A percentile compares a stretch with the other conserved stretches of the same genome.
These are phyloP conservation scores for Eupithecia exiguata DNA, from an alignment of 2,888 invertebrate genomes.

Conservation along the genomic window DNA sequence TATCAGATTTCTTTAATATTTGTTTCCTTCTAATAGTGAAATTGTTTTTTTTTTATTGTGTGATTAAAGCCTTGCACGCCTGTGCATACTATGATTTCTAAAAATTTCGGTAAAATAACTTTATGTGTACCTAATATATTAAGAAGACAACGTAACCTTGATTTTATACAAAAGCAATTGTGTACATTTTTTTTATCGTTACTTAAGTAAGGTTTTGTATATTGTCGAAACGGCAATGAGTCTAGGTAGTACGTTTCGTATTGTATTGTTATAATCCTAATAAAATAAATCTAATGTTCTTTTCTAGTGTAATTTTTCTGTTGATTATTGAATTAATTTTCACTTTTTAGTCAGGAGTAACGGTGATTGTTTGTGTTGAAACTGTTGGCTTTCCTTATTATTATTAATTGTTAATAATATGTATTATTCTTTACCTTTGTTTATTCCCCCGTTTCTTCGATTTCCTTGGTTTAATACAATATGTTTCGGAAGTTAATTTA, in stretches of 20 bases:
- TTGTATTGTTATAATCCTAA: conserved; percentile 43
- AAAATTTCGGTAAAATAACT: conserved; percentile 13
- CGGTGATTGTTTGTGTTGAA: conserved; percentile 61
- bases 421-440: not conserved
- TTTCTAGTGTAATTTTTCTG: conserved; percentile 68
- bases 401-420: not conserved
- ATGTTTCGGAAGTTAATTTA: not conserved
- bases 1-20: not conserved
- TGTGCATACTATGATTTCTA: not conserved
- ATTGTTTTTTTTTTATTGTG: not conserved
- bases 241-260: conserved; percentile 60
- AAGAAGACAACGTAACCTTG: not conserved
- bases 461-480: not conserved
- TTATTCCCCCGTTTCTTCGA: not conserved
- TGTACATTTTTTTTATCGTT: conserved; percentile 6
- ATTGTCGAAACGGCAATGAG: conserved; percentile 50
- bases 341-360: conserved; percentile 81
- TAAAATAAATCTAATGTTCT: conserved; percentile 58
- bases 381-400: conserved; percentile 14
- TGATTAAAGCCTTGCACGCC: not conserved
- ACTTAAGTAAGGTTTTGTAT: conserved; percentile 43
- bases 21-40: not conserved
- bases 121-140: not conserved
- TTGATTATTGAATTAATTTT: conserved; percentile 69
- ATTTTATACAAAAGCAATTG: conserved; percentile 11